Evolutionary conservation across 2,797 vertebrate species (phyloP).

Genomic region (Diglossa cyanea): DNA sequence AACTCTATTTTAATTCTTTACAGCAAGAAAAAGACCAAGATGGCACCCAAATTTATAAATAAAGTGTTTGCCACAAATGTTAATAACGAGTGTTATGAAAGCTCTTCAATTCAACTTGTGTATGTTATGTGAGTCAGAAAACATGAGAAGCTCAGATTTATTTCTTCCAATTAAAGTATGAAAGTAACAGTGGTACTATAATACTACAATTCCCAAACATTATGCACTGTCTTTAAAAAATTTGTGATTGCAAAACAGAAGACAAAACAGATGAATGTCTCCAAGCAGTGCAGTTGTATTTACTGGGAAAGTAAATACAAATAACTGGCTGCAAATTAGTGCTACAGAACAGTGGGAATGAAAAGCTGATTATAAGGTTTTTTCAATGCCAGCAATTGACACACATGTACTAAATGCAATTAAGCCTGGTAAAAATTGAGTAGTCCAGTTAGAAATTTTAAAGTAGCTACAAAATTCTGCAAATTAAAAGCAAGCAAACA

Average conservation of each 20-base stretch:
- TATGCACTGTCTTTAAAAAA: constrained; percentile 14
- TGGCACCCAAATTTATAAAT: constrained; percentile 56
- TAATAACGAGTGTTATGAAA: constrained; percentile 24
- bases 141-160: constrained; percentile 11
- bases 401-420: constrained; percentile 71
- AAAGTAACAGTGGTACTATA: neutral
- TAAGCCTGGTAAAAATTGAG: constrained; percentile 77
- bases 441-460: constrained; percentile 73
- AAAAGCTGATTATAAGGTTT: neutral
- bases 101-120: neutral
- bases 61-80: constrained; percentile 22
- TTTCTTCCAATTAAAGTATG: constrained; percentile 13
- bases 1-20: constrained; percentile 34
- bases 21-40: constrained; percentile 52
- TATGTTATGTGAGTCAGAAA: neutral
- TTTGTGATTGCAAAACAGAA: constrained; percentile 35
- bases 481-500: constrained; percentile 67
- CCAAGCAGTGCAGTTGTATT: constrained; percentile 29
- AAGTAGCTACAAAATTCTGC: constrained; percentile 67
- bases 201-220: neutral
- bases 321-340: constrained; percentile 43
- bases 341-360: constrained; percentile 39
- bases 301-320: constrained; percentile 52
- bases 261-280: constrained; percentile 47
- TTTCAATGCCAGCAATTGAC: constrained; percentile 47